Percentiles rank a stretch among this genome's conserved stretches.
Conservation (phyloP, 2,113 vertebrate species). For the Marcusenius ussheri region DNA sequence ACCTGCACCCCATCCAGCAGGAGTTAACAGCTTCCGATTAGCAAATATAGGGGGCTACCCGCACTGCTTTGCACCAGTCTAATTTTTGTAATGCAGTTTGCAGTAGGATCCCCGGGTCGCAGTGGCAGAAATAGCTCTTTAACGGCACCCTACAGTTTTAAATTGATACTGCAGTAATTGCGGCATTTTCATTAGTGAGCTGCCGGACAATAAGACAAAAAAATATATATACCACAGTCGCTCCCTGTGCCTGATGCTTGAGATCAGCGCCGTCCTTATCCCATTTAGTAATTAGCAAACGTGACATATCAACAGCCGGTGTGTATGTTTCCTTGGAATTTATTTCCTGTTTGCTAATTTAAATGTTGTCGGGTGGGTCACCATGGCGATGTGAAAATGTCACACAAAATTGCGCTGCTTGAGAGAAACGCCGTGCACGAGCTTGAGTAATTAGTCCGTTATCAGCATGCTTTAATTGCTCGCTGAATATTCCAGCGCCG, state of each 20-base stretch:
- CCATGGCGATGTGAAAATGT: slow-evolving; percentile 11
- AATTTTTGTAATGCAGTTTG: slow-evolving; percentile 48
- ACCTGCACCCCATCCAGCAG: slow-evolving; percentile 51
- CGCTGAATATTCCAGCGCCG: neutral
- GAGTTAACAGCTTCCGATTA: slow-evolving; percentile 63
- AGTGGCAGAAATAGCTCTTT: neutral
- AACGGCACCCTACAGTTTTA: neutral
- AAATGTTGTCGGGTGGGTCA: neutral
- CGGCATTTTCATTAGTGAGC: neutral
- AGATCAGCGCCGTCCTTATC: neutral
- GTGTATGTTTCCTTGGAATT: neutral
- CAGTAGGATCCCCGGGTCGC: slow-evolving; percentile 30
- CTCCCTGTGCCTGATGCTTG: neutral
- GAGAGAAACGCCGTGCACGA: neutral
- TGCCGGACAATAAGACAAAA: neutral
- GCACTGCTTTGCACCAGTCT: slow-evolving; percentile 27
- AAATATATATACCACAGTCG: neutral
- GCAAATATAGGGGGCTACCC: slow-evolving; percentile 50
- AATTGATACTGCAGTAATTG: neutral
- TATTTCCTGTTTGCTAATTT: neutral
- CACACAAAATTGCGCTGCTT: neutral
- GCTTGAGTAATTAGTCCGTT: neutral
- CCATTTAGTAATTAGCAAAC: neutral
- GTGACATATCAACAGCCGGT: neutral
- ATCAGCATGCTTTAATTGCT: neutral